Evolutionary conservation across 2,113 vertebrate genomes (phyloP), one percentile per base, ranked within the genome.

Genomic region (Phyllopteryx taeniolatus): DNA sequence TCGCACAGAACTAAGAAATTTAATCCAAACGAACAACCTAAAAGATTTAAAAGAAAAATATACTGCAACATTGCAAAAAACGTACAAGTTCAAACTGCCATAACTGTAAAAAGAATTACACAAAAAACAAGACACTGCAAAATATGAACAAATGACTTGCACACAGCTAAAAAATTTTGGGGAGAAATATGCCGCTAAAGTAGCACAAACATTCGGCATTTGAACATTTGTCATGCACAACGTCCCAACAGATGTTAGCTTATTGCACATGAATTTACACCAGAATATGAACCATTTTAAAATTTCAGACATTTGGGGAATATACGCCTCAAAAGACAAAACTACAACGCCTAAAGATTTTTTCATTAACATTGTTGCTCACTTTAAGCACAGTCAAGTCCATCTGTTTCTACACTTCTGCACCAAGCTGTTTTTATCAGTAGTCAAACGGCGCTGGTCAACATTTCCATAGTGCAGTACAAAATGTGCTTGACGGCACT

Each of bases 341-440:
- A 60, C 5, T 60, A 60, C 22, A 60, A 60, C 33, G 1, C 27
- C 33, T 60, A 7, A 49, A 59, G 14, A 35, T 12, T 5, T 27
- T 43, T 64, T n/a, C 1, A 44, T 64, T 44, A 64, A 64, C 3
- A 17, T 33, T 71, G 62, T 66, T 60, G 66, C 15, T 59, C 71
- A 75, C 65, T 66, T 81, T 67, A 69, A 51, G 20, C 62, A 65
- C 62, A 57, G 68, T 56, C 76, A 86, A 83, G 67, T 67, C 75
- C 27, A 61, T 47, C 79, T 84, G 80, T 83, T 83, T 87, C 81
- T 77, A 76, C 79, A 80, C 47, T 51, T 70, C 72, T 56, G 33
- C 78, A 53, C 80, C 74, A 51, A 67, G 79, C 62, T 78, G 79
- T 80, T 82, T 72, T 83, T 83, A 79, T 75, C 72, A 79, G 13